Base-by-base conservation (phyloP, 1,140 invertebrate genomes). In the Calephelis nemesis region DNA sequence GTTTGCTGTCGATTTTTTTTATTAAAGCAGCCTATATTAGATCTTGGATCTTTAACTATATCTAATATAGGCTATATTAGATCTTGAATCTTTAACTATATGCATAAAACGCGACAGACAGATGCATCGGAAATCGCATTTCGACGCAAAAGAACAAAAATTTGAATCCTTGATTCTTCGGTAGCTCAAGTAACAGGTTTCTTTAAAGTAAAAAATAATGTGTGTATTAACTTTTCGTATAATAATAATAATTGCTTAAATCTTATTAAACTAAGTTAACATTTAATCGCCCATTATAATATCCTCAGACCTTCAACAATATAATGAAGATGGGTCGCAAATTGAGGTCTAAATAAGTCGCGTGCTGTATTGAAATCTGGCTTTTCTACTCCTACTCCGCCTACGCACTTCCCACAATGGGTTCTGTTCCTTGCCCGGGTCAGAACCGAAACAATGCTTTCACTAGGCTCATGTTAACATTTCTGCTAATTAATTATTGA, bases 371-470 rank as follows among this genome's bases (percentile, higher is more conserved):
- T 19, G 9, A 54, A 47, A 13, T 11, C 45, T 45, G 47, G n/a
- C 62, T 42, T 45, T 47, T 15, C 40, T 63, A 47, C 62, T 42
- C 11, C 58, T 65, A 60, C 52, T 58, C 47, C 47, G 67, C 63
- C 63, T 58, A 70, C 70, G 64, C 63, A 64, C 71, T 73, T 73
- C 74, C 71, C 71, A 73, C 74, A 60, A 7, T 12, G 71, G 58
- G 62, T 68, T 67, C 70, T 71, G 69, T 81, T 69, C 73, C 69
- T 68, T 73, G 73, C 68, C 49, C 72, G 69, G 76, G 72, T 74
- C 75, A 78, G 71, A 77, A 65, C 76, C 67, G 70, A 77, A 78
- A 85, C 83, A 89, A 87, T 85, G 87, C 87, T 89, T 87, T 87
- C 84, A 87, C 87, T 79, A 69, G 69, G 9, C 47, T 67, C 78